Evolutionary conservation across 2,888 invertebrate genomes (phyloP).

Genomic region (Melanophora roralis): DNA sequence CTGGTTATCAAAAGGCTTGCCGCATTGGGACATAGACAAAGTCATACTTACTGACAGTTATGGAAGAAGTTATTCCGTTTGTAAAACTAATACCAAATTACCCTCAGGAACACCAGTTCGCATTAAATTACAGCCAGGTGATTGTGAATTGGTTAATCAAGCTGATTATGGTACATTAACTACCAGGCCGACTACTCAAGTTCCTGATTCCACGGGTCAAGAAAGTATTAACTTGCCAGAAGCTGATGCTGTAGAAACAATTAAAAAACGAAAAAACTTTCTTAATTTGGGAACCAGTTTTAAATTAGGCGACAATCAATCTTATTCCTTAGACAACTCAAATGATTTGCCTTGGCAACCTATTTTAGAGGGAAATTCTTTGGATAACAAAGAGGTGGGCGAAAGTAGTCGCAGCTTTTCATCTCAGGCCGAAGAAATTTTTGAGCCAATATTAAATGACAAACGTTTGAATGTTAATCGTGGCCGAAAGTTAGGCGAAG

Average conservation of each 20-base stretch:
- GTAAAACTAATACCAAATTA: slow-evolving; percentile 85
- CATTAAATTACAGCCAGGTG: slow-evolving; percentile 86
- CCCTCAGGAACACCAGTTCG: slow-evolving; percentile 85
- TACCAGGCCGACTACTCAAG: slow-evolving; percentile 62
- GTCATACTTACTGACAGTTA: slow-evolving; percentile 90
- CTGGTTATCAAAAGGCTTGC: slow-evolving; percentile 91
- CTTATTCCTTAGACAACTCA: slow-evolving; percentile 67
- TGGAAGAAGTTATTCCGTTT: slow-evolving; percentile 89
- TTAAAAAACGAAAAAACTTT: slow-evolving; percentile 75
- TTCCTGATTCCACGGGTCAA: slow-evolving; percentile 70
- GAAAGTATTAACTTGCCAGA: slow-evolving; percentile 65
- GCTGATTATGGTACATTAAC: slow-evolving; percentile 72
- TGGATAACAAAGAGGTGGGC: slow-evolving; percentile 74
- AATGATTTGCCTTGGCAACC: slow-evolving; percentile 79
- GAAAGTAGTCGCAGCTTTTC: slow-evolving; percentile 75
- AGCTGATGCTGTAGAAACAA: slow-evolving; percentile 72
- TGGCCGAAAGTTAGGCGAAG: slow-evolving; percentile 77
- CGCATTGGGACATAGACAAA: slow-evolving; percentile 88
- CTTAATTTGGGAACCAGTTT: slow-evolving; percentile 76
- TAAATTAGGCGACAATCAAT: slow-evolving; percentile 72
- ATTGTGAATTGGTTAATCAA: slow-evolving; percentile 83
- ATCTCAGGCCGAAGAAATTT: slow-evolving; percentile 76
- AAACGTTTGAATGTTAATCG: slow-evolving; percentile 69
- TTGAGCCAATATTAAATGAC: slow-evolving; percentile 79
- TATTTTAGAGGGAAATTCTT: slow-evolving; percentile 78